phyloP scores from a whole-genome alignment of 2,797 vertebrate species.

The Sitta carolinensis region DNA sequence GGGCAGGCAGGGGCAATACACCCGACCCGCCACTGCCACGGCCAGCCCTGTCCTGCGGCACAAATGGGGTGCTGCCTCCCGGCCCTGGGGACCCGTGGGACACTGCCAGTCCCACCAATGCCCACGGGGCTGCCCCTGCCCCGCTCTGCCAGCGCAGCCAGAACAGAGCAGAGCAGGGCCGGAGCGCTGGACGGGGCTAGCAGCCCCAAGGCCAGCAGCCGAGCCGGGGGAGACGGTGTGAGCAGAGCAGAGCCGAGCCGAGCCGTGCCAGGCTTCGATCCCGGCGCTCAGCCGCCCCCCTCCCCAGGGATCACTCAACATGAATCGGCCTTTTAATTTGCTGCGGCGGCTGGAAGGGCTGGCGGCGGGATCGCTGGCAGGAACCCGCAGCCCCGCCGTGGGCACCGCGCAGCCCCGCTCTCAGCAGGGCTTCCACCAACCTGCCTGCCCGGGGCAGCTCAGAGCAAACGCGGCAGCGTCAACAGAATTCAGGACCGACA shows the following conservation, averaged over 20 bases:
- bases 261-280: conserved; percentile 46
- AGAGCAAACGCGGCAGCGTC: background rate
- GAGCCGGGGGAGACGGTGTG: background rate
- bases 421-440: background rate
- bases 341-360: conserved; percentile 74
- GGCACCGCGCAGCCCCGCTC: background rate
- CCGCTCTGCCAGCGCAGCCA: background rate
- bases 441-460: background rate
- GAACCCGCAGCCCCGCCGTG: conserved; percentile 46
- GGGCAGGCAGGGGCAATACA: background rate
- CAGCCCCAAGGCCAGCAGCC: too few species aligned
- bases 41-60: background rate
- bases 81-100: background rate
- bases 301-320: conserved; percentile 76
- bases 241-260: background rate
- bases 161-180: background rate
- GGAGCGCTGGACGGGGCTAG: background rate
- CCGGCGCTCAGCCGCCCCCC: conserved; percentile 25
- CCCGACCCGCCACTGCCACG: background rate
- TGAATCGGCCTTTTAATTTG: conserved; percentile 82
- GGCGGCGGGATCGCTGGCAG: conserved; percentile 57
- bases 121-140: background rate
- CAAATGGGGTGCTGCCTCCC: background rate
- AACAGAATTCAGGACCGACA: background rate
- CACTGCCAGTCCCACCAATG: background rate